Evolutionary conservation across 2,797 vertebrate species (phyloP).

Genomic region (Phylloscopus collybita): DNA sequence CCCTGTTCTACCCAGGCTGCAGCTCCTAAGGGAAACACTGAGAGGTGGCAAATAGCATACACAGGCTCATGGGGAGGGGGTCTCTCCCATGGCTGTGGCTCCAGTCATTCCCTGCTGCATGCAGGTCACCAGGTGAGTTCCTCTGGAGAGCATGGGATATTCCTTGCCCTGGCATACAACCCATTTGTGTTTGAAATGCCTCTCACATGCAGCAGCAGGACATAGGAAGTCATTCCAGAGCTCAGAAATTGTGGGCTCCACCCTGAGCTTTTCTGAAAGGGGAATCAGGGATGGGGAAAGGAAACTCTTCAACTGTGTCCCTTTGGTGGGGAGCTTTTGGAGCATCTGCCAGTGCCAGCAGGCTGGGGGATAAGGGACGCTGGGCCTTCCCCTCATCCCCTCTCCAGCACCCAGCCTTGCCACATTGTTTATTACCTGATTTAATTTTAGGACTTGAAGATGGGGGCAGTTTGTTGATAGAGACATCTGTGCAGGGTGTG

Average conservation of each 20-base stretch:
- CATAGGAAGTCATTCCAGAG: not conserved
- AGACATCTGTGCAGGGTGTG: not conserved
- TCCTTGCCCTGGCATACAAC: not conserved
- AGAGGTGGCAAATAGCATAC: fast-evolving
- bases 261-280: not conserved
- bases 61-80: fast-evolving
- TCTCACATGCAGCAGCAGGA: fast-evolving
- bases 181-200: not conserved
- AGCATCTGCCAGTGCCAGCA: not conserved
- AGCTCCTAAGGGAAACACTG: fast-evolving
- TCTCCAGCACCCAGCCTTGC: not conserved
- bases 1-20: not conserved
- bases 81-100: not conserved
- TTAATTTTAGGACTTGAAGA: not conserved
- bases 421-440: not conserved
- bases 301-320: fast-evolving
- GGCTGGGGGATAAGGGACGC: not conserved
- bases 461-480: not conserved
- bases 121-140: not conserved
- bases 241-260: not conserved
- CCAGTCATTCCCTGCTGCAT: not conserved
- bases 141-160: not conserved
- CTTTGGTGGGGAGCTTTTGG: not conserved
- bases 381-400: not conserved
- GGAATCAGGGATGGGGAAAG: not conserved